These are phyloP conservation scores for Cyanocitta stelleri DNA, from an alignment of 2,113 vertebrate species.

Conservation along the genomic window DNA sequence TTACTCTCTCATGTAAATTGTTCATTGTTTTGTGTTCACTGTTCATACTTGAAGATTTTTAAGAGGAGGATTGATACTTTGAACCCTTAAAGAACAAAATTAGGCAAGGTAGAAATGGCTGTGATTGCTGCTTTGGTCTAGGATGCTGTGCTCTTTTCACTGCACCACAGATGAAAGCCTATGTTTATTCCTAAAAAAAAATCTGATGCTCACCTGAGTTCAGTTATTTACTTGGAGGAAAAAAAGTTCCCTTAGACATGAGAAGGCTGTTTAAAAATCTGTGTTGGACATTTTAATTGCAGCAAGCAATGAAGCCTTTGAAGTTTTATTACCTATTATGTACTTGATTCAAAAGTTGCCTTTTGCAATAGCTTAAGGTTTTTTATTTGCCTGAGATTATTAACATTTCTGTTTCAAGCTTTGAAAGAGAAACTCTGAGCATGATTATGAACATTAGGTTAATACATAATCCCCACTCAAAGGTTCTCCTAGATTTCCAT, in stretches of 20 bases:
- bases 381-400: constrained; percentile 46
- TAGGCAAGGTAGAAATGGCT: background rate
- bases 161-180: background rate
- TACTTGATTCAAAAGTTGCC: constrained; percentile 26
- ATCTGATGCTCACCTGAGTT: background rate
- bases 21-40: background rate
- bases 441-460: constrained; percentile 48
- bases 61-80: background rate
- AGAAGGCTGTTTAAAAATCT: constrained; percentile 24
- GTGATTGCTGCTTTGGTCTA: background rate
- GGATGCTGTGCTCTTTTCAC: background rate
- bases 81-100: background rate
- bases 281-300: constrained; percentile 49
- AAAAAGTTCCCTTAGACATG: background rate
- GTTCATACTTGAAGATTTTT: background rate
- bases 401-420: constrained; percentile 48
- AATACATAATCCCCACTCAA: constrained; percentile 41
- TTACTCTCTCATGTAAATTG: background rate
- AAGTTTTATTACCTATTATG: constrained; percentile 56
- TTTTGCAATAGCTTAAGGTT: constrained; percentile 33
- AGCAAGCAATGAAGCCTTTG: constrained; percentile 10
- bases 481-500: constrained; percentile 39
- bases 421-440: constrained; percentile 36
- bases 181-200: background rate
- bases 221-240: background rate